Evolutionary conservation across 2,113 vertebrate species (phyloP), one percentile per base, ranked within the genome.

Genomic region (Tauraco erythrolophus): DNA sequence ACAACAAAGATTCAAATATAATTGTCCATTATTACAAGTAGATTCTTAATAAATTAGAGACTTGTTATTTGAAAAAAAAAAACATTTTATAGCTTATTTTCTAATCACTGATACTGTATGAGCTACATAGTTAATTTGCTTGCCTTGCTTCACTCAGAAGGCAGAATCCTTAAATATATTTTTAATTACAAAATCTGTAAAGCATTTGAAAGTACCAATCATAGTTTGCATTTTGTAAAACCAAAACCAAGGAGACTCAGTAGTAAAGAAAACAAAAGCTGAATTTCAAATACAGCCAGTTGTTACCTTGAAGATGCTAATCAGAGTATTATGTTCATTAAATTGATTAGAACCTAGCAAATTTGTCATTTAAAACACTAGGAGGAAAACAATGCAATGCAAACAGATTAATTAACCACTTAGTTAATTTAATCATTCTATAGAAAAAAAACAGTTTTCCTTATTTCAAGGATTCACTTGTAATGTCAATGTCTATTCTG

Each of bases 111-210:
- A 79, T 66, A 96, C 68, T 92, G 28, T 78, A 94, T 74, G 79
- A 92, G 88, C 58, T 91, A 74, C 74, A 89, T 3, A 64, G 87
- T 84, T 85, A 85, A 98, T 96, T 77, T 91, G 76, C 54, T 95
- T 94, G 77, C 57, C 64, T 68, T 87, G 57, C 46, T 74, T 89
- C 68, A 64, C 22, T 71, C 80, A 75, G 64, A 85, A 76, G 33
- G 21, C 30, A 82, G 89, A 96, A 94, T 70, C 80, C 84, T 96
- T 84, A 77, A 87, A 97, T 91, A 97, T 95, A 79, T 78, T 88
- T 94, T 93, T 89, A 97, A 87, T 96, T 94, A 97, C 83, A 96
- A 97, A 97, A 97, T 56, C 51, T 87, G 58, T 92, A 90, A 95
- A 95, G 79, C 43, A 75, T 97, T 97, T 97, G 92, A 78, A 96